Percentiles rank a stretch among this genome's conserved stretches.
phyloP scores from a whole-genome alignment of 2,113 vertebrate species.

The Nasalis larvatus region DNA sequence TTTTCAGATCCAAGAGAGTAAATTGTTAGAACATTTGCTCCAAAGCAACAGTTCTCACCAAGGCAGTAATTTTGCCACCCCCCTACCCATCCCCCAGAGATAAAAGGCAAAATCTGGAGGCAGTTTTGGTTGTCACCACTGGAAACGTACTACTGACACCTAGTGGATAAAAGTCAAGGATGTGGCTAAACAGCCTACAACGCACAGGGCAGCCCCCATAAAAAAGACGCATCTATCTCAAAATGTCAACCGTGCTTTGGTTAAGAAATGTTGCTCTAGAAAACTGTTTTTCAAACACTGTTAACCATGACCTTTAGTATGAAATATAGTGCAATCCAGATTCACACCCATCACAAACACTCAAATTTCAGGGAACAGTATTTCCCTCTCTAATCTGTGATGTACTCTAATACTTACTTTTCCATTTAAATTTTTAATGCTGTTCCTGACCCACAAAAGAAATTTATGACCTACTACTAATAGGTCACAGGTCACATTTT shows the following conservation, averaged over 20 bases:
- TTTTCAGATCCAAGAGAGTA: background rate
- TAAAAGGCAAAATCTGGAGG: background rate
- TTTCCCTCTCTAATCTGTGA: background rate
- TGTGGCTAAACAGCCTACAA: background rate
- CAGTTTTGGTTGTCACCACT: background rate
- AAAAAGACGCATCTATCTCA: background rate
- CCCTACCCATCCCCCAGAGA: background rate
- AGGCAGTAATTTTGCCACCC: background rate
- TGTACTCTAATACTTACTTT: background rate
- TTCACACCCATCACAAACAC: background rate
- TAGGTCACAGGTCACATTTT: background rate
- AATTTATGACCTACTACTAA: background rate
- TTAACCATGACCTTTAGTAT: background rate
- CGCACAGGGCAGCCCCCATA: background rate
- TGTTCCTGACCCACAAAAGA: slow-evolving; percentile 30
- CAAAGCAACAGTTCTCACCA: background rate
- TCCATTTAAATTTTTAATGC: slow-evolving; percentile 3
- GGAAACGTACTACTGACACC: background rate
- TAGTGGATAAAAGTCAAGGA: background rate
- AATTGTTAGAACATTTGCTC: background rate
- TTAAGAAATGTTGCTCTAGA: background rate
- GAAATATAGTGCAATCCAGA: background rate
- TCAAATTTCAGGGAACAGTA: background rate
- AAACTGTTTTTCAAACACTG: background rate
- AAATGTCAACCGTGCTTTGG: background rate